These are phyloP conservation scores for Limenitis camilla DNA, from an alignment of 2,888 invertebrate genomes.

Conservation along the genomic window DNA sequence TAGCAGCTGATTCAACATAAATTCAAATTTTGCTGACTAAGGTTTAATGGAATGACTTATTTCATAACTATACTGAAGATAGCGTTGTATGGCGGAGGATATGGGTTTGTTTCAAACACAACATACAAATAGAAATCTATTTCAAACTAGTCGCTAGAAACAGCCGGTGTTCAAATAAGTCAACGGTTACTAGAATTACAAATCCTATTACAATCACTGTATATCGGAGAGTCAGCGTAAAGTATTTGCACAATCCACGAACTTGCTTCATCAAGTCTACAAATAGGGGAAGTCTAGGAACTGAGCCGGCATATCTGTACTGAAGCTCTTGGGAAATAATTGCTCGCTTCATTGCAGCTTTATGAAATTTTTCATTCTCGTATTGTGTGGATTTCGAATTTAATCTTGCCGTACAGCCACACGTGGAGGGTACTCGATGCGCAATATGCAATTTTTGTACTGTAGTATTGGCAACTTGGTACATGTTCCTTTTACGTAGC, in stretches of 20 bases:
- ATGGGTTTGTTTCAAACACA: too few relatives aligned
- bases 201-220: slow-evolving; percentile 21
- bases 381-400: slow-evolving; percentile 25
- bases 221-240: slow-evolving; percentile 17
- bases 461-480: neutral
- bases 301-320: slow-evolving; percentile 61
- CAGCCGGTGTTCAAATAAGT: too few relatives aligned
- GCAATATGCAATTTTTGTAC: slow-evolving; percentile 7
- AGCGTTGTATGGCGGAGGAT: too few relatives aligned
- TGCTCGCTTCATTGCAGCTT: slow-evolving; percentile 56
- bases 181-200: slow-evolving; percentile 3
- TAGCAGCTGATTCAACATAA: too few relatives aligned
- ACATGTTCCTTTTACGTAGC: too few relatives aligned
- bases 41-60: too few relatives aligned
- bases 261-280: slow-evolving; percentile 49
- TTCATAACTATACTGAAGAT: too few relatives aligned
- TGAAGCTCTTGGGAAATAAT: slow-evolving; percentile 66
- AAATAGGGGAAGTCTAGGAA: slow-evolving; percentile 62
- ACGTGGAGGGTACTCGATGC: slow-evolving; percentile 6
- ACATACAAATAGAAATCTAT: too few relatives aligned
- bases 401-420: slow-evolving; percentile 15
- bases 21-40: too few relatives aligned
- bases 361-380: slow-evolving; percentile 48
- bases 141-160: too few relatives aligned
- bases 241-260: slow-evolving; percentile 23